Conservation (phyloP, 2,888 invertebrate species). For the Amaurobius ferox region DNA sequence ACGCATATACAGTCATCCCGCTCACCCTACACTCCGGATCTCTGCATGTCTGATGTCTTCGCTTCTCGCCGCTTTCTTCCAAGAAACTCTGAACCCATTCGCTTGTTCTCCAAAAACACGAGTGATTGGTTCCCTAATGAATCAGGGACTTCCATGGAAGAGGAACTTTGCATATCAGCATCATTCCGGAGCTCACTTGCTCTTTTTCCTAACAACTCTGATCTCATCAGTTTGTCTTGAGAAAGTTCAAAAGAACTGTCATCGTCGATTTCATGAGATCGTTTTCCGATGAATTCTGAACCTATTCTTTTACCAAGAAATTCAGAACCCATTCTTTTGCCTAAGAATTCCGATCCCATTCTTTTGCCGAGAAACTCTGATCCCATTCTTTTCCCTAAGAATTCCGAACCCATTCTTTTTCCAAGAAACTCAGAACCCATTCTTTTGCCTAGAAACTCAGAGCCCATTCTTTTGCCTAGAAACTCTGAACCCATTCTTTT, state of each 20-base stretch:
- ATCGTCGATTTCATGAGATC: neutral
- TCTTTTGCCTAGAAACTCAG: slow-evolving; percentile 53
- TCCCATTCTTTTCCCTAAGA: slow-evolving; percentile 74
- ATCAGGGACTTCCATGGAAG: slow-evolving; percentile 1
- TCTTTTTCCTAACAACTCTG: slow-evolving; percentile 59
- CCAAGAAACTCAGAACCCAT: slow-evolving; percentile 61
- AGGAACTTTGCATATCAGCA: neutral
- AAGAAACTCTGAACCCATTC: slow-evolving; percentile 74
- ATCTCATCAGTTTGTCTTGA: slow-evolving; percentile 59
- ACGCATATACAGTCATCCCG: neutral
- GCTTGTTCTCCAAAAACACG: slow-evolving; percentile 43
- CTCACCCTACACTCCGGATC: slow-evolving; percentile 58
- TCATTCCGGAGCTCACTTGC: neutral
- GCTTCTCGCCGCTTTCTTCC: slow-evolving; percentile 58
- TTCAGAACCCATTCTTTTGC: slow-evolving; percentile 65
- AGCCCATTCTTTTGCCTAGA: slow-evolving; percentile 55
- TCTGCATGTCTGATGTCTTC: slow-evolving; percentile 4
- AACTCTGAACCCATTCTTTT: slow-evolving; percentile 49
- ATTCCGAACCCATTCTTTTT: slow-evolving; percentile 59
- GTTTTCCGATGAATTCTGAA: slow-evolving; percentile 52
- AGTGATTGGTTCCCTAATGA: neutral
- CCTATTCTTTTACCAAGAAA: slow-evolving; percentile 59
- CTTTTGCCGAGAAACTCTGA: slow-evolving; percentile 72
- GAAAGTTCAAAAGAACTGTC: neutral
- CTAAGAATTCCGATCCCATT: slow-evolving; percentile 56